Evolutionary conservation across 2,888 invertebrate genomes (phyloP), one percentile per base, ranked within the genome.

Genomic region (Euproctis similis): DNA sequence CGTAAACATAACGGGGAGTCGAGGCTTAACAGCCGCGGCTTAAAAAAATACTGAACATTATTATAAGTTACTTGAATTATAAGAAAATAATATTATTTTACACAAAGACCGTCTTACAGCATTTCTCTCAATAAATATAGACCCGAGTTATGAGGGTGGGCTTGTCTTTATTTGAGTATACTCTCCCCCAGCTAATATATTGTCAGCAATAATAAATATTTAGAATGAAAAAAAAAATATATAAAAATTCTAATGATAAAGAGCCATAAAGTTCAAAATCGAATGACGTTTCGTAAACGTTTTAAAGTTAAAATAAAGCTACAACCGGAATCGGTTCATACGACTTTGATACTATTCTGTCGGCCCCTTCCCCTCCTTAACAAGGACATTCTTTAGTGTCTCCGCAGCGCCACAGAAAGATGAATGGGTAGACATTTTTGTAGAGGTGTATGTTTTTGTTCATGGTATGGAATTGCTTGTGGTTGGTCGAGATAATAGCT

Each of bases 351-450:
- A 68, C 68, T 72, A 65, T 60, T 45, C 49, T 55, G 57, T 58
- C 50, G 50, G 65, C 69, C 70, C 78, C 71, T 77, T 76, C 73
- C 80, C 77, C 71, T 77, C 53, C 61, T 73, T 75, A 72, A 72
- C 72, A 61, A 69, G 65, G 75, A 78, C 81, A 82, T 82, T 82
- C 72, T 81, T 81, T 78, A 80, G 77, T 71, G 80, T 78, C 77
- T 70, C 66, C 61, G 63, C 69, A 73, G 69, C 65, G 63, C 70
- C 72, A 70, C 64, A 72, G 76, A 78, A 81, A 82, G 82, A 84
- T 74, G 77, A 78, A 84, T 82, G 80, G 76, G 66, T 63, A 72
- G 58, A 72, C 77, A 80, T 82, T 81, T 81, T 78, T 75, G 74
- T 72, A 73, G 67, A 76, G 67, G 73, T 75, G 68, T 75, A 63